Conservation (phyloP, 2,888 invertebrate genomes). For the Oscheius sp. region DNA sequence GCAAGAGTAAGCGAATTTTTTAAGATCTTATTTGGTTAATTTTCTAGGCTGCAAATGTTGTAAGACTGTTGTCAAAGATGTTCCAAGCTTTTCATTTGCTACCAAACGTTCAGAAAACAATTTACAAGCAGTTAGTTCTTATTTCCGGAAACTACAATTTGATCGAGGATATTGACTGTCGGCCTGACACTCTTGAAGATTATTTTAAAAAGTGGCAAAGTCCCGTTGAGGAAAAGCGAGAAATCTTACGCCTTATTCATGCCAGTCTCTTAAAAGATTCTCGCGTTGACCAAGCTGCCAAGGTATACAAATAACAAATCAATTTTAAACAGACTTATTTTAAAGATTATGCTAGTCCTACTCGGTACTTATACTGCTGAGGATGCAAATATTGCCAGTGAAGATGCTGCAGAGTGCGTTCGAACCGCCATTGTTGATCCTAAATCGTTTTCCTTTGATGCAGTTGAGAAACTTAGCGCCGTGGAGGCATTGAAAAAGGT, state of each 20-base stretch:
- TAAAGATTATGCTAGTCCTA: slow-evolving; percentile 92
- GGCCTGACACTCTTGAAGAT: slow-evolving; percentile 40
- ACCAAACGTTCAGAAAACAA: slow-evolving; percentile 84
- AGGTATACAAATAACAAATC: no score
- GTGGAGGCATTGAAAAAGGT: slow-evolving; percentile 81
- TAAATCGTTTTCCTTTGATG: slow-evolving; percentile 91
- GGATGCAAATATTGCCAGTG: slow-evolving; percentile 92
- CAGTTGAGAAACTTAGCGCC: slow-evolving; percentile 88
- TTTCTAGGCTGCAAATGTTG: slow-evolving; percentile 59
- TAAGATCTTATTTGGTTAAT: slow-evolving; percentile 60
- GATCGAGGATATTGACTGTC: slow-evolving; percentile 45
- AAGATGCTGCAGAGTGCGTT: slow-evolving; percentile 91
- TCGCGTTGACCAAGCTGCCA: slow-evolving; percentile 71
- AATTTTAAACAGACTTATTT: no score
- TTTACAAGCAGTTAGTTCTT: slow-evolving; percentile 71
- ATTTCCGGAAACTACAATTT: slow-evolving; percentile 41
- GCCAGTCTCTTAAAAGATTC: slow-evolving; percentile 75
- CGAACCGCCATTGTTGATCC: slow-evolving; percentile 86
- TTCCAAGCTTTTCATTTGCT: slow-evolving; percentile 88
- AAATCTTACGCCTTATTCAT: slow-evolving; percentile 60
- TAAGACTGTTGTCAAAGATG: slow-evolving; percentile 83
- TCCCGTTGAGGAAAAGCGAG: slow-evolving; percentile 48
- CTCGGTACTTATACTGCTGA: slow-evolving; percentile 90
- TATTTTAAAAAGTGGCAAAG: slow-evolving; percentile 53
- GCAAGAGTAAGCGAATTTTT: no score